These are phyloP conservation scores for Allophyes oxyacanthae DNA, from an alignment of 2,888 invertebrate genomes.

Conservation along the genomic window DNA sequence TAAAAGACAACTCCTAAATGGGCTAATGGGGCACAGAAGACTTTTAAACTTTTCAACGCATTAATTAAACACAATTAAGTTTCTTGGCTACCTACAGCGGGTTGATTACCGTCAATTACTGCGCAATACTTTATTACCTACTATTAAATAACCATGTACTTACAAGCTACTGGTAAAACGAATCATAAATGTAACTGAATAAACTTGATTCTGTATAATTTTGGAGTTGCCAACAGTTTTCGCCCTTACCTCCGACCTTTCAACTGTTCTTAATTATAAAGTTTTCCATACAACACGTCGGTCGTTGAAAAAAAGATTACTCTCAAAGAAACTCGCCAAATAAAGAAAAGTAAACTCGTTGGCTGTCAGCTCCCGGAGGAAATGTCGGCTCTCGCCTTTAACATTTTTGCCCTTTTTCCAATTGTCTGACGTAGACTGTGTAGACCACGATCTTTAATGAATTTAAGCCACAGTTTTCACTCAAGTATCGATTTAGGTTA, in stretches of 20 bases:
- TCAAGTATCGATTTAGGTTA: slow-evolving; percentile 27
- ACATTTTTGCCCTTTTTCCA: slow-evolving; percentile 40
- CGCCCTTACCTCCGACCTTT: slow-evolving; percentile 4
- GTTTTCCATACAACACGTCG: slow-evolving; percentile 53
- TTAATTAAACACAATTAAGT: slow-evolving; percentile 60
- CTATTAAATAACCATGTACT: slow-evolving; percentile 12
- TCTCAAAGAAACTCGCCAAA: slow-evolving; percentile 46
- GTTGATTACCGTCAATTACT: slow-evolving; percentile 45
- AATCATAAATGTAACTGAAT: too few relatives aligned
- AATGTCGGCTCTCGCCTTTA: slow-evolving; percentile 41
- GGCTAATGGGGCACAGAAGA: slow-evolving; percentile 59
- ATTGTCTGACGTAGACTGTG: slow-evolving; percentile 37
- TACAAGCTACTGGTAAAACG: too few relatives aligned
- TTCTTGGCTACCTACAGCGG: slow-evolving; percentile 37
- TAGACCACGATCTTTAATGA: slow-evolving; percentile 44
- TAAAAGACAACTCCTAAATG: slow-evolving; percentile 57
- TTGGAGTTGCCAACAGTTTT: slow-evolving; percentile 14
- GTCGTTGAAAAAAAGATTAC: slow-evolving; percentile 46
- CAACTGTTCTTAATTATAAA: slow-evolving; percentile 50
- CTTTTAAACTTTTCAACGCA: slow-evolving; percentile 61
- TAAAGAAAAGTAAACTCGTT: slow-evolving; percentile 49
- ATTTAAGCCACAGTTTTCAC: slow-evolving; percentile 35
- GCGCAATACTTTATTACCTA: slow-evolving; percentile 22
- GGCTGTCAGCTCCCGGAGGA: slow-evolving; percentile 45
- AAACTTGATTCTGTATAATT: slow-evolving; percentile 14